Base-by-base conservation (phyloP, 2,888 invertebrate species). In the Antheraea yamamai region DNA sequence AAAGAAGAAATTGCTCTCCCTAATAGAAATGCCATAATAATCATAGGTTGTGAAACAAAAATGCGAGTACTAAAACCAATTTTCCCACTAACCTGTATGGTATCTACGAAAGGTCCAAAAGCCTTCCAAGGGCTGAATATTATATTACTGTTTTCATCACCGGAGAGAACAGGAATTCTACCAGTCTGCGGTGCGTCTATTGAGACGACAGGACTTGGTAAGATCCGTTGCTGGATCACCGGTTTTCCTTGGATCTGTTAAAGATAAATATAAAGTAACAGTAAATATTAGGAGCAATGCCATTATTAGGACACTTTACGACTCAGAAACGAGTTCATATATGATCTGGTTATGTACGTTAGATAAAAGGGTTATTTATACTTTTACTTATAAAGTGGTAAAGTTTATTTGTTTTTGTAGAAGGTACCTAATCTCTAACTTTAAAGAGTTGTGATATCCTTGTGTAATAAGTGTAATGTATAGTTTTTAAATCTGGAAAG, bases 91-190 rank as follows among this genome's bases (percentile, higher is more conserved):
- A 93, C 95, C 90, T 95, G 94, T 79, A 94, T 89, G 18, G 91
- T 94, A 78, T 95, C 95, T 26, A 95, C 94, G 71, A 94, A 95
- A 73, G 95, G 95, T 7, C 95, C 95, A 75, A 94, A 94, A 0
- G 94, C 91, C 82, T 95, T 95, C 95, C 95, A 95, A 0, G 95
- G 95, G 76, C 95, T 95, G 82, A 95, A 95, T 77, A 95, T 95
- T 64, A 95, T 94, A 79, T 94, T 94, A 83, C 84, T 94, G 80
- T 92, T 94, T 75, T 95, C 95, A 72, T 94, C 94, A 2, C 88
- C 88, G 0, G 93, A 90, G 4, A 85, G 80, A 0, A 88, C 77
- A 1, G 91, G 89, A 79, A 88, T 88, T 30, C 88, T 83, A 55
- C 84, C 84, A 52, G 74, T 81, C 30, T 89, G 87, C 0, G 92